Conservation (phyloP, 2,797 vertebrate species). For the Chaetodon trifasciatus region DNA sequence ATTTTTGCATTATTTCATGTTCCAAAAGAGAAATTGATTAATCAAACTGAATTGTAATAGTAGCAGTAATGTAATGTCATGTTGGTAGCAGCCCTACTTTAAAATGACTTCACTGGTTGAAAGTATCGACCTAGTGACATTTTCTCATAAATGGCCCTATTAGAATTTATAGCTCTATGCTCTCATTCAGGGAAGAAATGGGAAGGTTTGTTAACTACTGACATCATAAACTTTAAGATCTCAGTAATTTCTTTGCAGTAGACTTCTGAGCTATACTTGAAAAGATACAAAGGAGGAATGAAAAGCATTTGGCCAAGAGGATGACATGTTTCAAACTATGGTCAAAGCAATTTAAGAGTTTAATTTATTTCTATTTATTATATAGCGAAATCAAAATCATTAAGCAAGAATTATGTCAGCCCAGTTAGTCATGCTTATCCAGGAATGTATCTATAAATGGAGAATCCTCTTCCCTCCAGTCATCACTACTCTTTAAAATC, state of each 20-base stretch:
- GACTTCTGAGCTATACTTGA: background rate
- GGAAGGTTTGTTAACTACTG: background rate
- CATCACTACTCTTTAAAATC: constrained; percentile 33
- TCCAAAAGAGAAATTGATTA: background rate
- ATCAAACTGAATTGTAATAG: background rate
- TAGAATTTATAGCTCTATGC: background rate
- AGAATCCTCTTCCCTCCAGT: constrained; percentile 26
- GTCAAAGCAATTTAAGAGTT: background rate
- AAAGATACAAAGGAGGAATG: background rate
- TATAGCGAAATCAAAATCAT: background rate
- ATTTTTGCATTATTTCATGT: background rate
- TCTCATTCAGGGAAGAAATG: background rate
- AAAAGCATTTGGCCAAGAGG: background rate
- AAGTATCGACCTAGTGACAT: background rate
- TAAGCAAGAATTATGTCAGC: background rate
- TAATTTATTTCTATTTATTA: background rate
- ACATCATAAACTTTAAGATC: background rate
- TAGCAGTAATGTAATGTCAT: background rate
- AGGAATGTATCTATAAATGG: background rate
- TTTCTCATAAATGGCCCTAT: background rate
- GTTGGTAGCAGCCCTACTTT: background rate
- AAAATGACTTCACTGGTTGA: background rate
- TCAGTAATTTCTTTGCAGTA: background rate
- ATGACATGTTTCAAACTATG: background rate
- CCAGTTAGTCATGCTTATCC: background rate